Base-by-base conservation (phyloP, 1,140 invertebrate species). In the Fopius arisanus region DNA sequence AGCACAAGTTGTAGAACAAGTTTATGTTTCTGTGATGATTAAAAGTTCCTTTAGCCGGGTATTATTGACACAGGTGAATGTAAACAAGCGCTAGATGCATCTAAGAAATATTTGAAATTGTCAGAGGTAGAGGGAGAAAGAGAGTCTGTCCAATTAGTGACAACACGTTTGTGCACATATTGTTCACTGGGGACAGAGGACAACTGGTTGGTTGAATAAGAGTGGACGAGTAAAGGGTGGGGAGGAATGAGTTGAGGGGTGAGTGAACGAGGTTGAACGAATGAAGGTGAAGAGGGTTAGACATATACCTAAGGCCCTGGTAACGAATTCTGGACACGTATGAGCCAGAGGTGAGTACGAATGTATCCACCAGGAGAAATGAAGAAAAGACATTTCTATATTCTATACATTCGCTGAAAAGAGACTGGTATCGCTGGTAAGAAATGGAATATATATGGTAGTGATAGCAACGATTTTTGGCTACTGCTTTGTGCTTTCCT, bases 251-350 rank as follows among this genome's bases (percentile, higher is more conserved):
- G 54, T 59, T 7, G 54, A 26, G 26, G 54, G 23, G 54, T 26
- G 54, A 59, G 23, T 26, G 54, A 59, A 28, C 19, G 54, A 28
- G 54, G 19, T 28, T 59, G 16, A 59, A 28, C 54, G 54, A 28
- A 59, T 59, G 54, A 59, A 59, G 54, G 54, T 59, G 26, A 59
- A 59, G 54, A 59, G 54, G n/a, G 54, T 59, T 59, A 59, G 21
- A 3, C n/a, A n/a, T 59, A 10, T 28, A 59, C 3, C 19, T 59
- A 21, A 26, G 54, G 1, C 26, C 10, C 54, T 59, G 23, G 43
- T 26, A 59, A 59, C 23, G 54, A 59, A 59, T 59, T 21, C 54
- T 26, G 54, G 7, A 59, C 54, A 59, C 54, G 54, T 59, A 59
- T 23, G 19, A 26, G 54, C 2, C 26, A 26, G 54, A 59, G 54